Percentiles rank a stretch among this genome's conserved stretches.
These are phyloP conservation scores for Drosophila micromelanica DNA, from an alignment of 1,140 invertebrate species.

Conservation along the genomic window DNA sequence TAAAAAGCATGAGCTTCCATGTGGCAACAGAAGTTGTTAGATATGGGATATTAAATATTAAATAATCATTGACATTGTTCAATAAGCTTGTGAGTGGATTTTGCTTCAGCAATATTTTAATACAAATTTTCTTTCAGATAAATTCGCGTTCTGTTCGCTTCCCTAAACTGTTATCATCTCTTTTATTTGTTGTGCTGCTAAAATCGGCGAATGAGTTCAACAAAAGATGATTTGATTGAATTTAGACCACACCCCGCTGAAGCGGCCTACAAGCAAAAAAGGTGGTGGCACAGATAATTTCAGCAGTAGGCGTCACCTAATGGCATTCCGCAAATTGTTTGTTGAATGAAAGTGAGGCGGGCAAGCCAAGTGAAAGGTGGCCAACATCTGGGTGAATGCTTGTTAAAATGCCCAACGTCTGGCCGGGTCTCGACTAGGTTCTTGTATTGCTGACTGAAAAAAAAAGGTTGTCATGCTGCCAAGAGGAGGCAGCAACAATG, in stretches of 20 bases:
- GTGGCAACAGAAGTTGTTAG: too few species aligned
- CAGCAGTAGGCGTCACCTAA: conserved; percentile 72
- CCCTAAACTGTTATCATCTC: conserved; percentile 57
- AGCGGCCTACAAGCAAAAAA: conserved; percentile 9
- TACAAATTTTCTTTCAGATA: conserved; percentile 33
- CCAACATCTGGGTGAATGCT: conserved; percentile 40
- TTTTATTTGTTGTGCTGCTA: conserved; percentile 34
- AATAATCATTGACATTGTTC: too few species aligned
- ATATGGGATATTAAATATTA: too few species aligned
- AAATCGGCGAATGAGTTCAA: conserved; percentile 38
- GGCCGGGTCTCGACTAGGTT: conserved; percentile 19
- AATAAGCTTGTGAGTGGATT: too few species aligned
- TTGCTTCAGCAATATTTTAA: too few species aligned
- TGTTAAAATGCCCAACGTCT: conserved; percentile 58
- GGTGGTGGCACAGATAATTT: conserved; percentile 72
- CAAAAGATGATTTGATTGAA: conserved; percentile 77
- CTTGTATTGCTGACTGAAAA: conserved; percentile 19
- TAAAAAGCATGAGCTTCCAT: too few species aligned
- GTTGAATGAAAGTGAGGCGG: conserved; percentile 52
- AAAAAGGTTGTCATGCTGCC: conserved; percentile 79
- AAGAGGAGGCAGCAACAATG: conserved; percentile 33
- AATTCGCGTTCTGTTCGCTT: conserved; percentile 34
- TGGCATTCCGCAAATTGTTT: conserved; percentile 81
- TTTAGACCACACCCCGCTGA: conserved; percentile 19
- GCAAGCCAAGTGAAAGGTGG: conserved; percentile 30